These are phyloP conservation scores for Chorisops tibialis DNA, from an alignment of 2,888 invertebrate genomes.

Conservation along the genomic window DNA sequence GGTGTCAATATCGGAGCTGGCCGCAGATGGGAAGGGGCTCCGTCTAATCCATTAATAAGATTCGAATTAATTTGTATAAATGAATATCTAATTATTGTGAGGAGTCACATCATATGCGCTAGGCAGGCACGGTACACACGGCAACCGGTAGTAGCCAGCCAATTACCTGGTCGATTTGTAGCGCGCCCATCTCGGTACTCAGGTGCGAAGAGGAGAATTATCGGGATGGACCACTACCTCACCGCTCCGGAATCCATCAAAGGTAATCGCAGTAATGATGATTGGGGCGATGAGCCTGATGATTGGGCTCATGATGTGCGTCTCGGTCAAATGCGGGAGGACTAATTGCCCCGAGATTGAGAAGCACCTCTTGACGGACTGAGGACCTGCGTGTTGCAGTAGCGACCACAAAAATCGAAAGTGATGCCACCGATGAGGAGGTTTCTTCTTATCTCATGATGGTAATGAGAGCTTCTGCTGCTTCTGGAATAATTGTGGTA, in stretches of 20 bases:
- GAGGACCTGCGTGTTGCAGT: no score
- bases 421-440: no score
- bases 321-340: no score
- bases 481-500: no score
- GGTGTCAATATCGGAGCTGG: conserved; percentile 15
- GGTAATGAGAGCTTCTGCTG: no score
- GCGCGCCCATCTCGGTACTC: not conserved
- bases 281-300: conserved; percentile 15
- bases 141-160: not conserved
- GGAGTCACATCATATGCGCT: conserved; percentile 16
- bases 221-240: not conserved
- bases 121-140: not conserved
- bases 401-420: no score
- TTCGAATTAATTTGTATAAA: conserved; percentile 25
- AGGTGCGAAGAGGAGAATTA: conserved; percentile 19
- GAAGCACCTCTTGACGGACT: no score
- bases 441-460: no score
- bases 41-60: conserved; percentile 25
- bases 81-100: conserved; percentile 23
- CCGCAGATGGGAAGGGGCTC: conserved; percentile 1
- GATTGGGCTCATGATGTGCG: conserved; percentile 7
- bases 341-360: no score
- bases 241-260: conserved; percentile 19
- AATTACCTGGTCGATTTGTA: conserved; percentile 11
- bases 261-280: conserved; percentile 18